phyloP scores from a whole-genome alignment of 1,140 invertebrate genomes.

The Megathymus violae region DNA sequence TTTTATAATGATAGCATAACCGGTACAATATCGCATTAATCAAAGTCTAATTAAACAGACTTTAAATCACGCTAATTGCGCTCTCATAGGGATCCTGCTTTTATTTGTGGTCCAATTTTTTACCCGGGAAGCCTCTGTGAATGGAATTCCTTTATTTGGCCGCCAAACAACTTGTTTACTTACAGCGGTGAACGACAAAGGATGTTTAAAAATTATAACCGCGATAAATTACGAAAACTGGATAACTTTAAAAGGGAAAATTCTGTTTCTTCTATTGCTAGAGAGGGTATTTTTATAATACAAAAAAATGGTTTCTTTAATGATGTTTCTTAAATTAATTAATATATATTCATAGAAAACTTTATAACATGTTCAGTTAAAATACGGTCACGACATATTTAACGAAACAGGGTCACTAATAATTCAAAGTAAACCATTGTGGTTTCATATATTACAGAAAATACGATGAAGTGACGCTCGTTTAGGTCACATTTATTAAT shows the following conservation, averaged over 20 bases:
- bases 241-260: conserved; percentile 36
- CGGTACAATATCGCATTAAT: conserved; percentile 70
- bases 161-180: conserved; percentile 71
- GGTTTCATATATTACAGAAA: too few relatives aligned
- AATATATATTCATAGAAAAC: too few relatives aligned
- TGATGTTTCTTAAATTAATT: too few relatives aligned
- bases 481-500: too few relatives aligned
- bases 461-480: too few relatives aligned
- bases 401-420: too few relatives aligned
- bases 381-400: too few relatives aligned
- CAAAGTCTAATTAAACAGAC: conserved; percentile 75
- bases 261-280: background rate
- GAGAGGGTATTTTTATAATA: background rate
- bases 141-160: conserved; percentile 81
- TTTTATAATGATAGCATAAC: conserved; percentile 42
- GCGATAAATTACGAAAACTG: conserved; percentile 66
- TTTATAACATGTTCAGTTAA: too few relatives aligned
- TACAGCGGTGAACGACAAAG: conserved; percentile 71
- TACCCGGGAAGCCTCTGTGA: conserved; percentile 58
- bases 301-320: background rate
- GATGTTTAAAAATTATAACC: conserved; percentile 73
- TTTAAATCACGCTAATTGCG: conserved; percentile 82
- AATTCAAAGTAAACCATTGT: too few relatives aligned
- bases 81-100: conserved; percentile 69
- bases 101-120: conserved; percentile 76